phyloP scores from a whole-genome alignment of 2,797 vertebrate genomes.

The Spinus olivaceus region DNA sequence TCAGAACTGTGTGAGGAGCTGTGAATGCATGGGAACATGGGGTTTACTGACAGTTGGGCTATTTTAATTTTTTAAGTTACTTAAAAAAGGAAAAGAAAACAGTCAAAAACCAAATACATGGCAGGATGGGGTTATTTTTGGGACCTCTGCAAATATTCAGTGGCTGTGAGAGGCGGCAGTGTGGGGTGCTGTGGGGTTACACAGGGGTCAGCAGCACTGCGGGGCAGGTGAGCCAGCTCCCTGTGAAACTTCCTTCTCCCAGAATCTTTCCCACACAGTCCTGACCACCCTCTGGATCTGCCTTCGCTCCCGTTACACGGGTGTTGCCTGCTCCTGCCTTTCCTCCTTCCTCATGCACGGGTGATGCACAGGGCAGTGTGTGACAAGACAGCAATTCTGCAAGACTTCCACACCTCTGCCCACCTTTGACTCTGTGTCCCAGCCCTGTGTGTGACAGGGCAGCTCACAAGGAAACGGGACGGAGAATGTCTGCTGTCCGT shows the following conservation, averaged over 20 bases:
- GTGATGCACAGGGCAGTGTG: neutral
- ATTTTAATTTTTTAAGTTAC: neutral
- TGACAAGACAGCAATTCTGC: neutral
- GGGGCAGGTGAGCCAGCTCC: neutral
- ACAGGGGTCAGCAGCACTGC: neutral
- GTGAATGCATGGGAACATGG: neutral
- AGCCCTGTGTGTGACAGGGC: rapidly evolving
- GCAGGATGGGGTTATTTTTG: neutral
- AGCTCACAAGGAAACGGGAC: neutral
- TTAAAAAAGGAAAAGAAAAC: neutral
- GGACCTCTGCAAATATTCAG: neutral
- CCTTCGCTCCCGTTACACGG: neutral
- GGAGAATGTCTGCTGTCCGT: rapidly evolving
- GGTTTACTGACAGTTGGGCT: neutral
- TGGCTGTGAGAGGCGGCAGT: neutral
- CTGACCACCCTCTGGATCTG: rapidly evolving
- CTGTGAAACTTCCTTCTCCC: neutral
- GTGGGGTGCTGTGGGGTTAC: neutral
- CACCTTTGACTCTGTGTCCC: neutral
- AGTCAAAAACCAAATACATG: neutral
- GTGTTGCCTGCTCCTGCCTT: neutral
- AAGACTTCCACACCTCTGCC: neutral
- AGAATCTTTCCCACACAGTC: rapidly evolving
- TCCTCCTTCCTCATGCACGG: neutral
- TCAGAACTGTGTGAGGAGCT: rapidly evolving